These are phyloP conservation scores for Cichlasoma orientale DNA, from an alignment of 2,797 vertebrate species.

Conservation along the genomic window DNA sequence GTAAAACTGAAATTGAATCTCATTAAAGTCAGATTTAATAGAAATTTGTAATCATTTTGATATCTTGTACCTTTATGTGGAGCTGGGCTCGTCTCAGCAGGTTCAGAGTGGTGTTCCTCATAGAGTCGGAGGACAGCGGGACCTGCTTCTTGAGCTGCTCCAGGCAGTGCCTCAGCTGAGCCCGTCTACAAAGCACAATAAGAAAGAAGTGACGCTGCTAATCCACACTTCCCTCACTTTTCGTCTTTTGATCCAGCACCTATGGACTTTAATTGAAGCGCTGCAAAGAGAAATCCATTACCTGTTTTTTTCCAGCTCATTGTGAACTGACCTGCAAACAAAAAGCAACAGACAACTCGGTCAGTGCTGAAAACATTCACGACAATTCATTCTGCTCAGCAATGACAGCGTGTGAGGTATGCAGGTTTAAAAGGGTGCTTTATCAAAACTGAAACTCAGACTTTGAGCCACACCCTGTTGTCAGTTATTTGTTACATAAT, in stretches of 20 bases:
- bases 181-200: constrained; percentile 82
- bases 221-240: not conserved
- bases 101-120: constrained; percentile 90
- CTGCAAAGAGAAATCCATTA: constrained; percentile 57
- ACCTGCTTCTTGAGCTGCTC: constrained; percentile 95
- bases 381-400: not conserved
- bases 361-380: not conserved
- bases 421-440: not conserved
- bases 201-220: not conserved
- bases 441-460: constrained; percentile 20
- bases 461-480: constrained; percentile 46
- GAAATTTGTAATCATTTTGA: not conserved
- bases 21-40: not conserved
- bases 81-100: constrained; percentile 89
- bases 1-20: not conserved
- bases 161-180: constrained; percentile 89
- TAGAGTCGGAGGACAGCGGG: constrained; percentile 83
- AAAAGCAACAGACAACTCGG: constrained; percentile 12
- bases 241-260: not conserved
- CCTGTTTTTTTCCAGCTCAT: constrained; percentile 97
- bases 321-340: constrained; percentile 88
- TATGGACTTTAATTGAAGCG: not conserved
- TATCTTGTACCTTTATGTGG: constrained; percentile 86
- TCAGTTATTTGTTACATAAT: constrained; percentile 43
- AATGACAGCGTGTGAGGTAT: not conserved